Base-by-base conservation (phyloP, 1,140 invertebrate genomes). In the Zaprionus inermis region DNA sequence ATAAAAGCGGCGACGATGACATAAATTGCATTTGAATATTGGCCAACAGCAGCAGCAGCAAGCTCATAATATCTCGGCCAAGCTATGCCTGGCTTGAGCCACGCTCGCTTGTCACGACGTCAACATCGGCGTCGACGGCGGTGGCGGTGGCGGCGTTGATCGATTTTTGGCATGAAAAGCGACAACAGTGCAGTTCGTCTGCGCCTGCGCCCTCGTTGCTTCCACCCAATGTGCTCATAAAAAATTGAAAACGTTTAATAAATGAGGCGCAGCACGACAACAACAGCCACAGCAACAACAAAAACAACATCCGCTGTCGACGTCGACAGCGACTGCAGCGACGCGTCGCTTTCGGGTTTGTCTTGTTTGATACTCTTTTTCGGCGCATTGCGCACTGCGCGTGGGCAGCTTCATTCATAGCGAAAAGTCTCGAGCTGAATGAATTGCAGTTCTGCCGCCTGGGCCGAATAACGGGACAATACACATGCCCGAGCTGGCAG, bases 21-120 rank as follows among this genome's bases (percentile, higher is more conserved):
- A 88, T 86, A 86, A 86, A 86, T 88, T 83, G 83, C 79, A 88
- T 88, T 86, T 88, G 84, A 88, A 86, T 86, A 79, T 86, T 86
- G 83, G 83, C 83, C 83, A 86, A 88, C 72, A 82, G 78, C 24
- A 28, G 24, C 24, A 28, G 24, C 79, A 38, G 51, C 24, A 73
- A 65, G 51, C 56, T 28, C 24, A 4, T 3, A 59, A 76, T 79
- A 79, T 73, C 79, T 44, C 6, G 38, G 38, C 38, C 38, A 44
- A 16, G 65, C 24, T 28, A 5, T 60, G 54, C 36, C 68, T 54
- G 38, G 54, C 81, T 61, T 57, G 59, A 76, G 52, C 57, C 72
- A 58, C n/a, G 38, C 58, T 63, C 68, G 80, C 76, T 46, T 83
- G 80, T 83, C 80, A 83, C 80, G 80, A 83, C 57, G 60, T 58